Evolutionary conservation across 92 coral and sea anemone species (phyloP).

Genomic region (Heliopora coerulea): DNA sequence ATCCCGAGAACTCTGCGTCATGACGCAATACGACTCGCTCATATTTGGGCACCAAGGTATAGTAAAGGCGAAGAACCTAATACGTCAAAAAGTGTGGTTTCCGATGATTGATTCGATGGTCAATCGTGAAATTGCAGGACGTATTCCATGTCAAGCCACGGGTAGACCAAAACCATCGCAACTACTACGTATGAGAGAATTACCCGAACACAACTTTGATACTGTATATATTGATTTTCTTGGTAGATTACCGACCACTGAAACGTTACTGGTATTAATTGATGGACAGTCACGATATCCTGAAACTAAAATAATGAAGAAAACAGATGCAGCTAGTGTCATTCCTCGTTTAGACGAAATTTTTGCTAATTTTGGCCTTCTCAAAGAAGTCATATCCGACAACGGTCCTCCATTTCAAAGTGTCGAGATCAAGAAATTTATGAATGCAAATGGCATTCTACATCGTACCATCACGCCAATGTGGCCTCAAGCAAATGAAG

Average conservation of each 20-base stretch:
- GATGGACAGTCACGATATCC: not conserved
- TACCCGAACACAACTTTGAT: not conserved
- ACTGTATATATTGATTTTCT: not conserved
- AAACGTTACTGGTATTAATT: no score
- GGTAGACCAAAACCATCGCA: not conserved
- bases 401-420: not conserved
- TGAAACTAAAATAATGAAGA: not conserved
- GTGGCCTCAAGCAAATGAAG: not conserved
- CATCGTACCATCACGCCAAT: not conserved
- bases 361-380: not conserved
- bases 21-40: not conserved
- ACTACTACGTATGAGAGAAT: not conserved
- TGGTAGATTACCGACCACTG: not conserved
- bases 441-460: not conserved
- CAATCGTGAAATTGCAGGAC: not conserved
- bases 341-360: not conserved
- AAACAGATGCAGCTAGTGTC: not conserved
- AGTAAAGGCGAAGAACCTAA: not conserved
- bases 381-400: not conserved
- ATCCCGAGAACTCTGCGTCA: not conserved
- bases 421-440: not conserved
- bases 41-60: not conserved
- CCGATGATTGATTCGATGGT: not conserved
- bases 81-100: not conserved
- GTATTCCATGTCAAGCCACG: not conserved